Evolutionary conservation across 2,888 invertebrate species (phyloP).

Genomic region (Listrodromus nycthemerus): DNA sequence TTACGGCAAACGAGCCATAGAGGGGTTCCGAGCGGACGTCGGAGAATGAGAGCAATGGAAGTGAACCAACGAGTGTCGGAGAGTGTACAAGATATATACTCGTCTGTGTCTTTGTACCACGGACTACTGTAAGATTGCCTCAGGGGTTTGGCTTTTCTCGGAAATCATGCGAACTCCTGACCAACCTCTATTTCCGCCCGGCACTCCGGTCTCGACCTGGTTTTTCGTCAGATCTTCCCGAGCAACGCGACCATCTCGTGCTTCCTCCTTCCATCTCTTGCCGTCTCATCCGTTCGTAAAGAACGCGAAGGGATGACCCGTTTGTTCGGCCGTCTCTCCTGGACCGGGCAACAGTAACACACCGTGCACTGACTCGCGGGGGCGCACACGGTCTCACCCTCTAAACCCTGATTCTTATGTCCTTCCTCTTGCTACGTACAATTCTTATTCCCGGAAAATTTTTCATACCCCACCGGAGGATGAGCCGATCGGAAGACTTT

Average conservation of each 20-base stretch:
- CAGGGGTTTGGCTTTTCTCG: slow-evolving; percentile 66
- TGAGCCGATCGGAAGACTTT: slow-evolving; percentile 59
- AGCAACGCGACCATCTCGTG: slow-evolving; percentile 35
- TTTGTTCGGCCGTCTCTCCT: slow-evolving; percentile 53
- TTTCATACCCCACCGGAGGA: slow-evolving; percentile 56
- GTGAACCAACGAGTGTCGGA: slow-evolving; percentile 32
- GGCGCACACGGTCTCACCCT: slow-evolving; percentile 6
- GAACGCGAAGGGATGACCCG: slow-evolving; percentile 53
- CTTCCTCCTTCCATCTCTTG: slow-evolving; percentile 44
- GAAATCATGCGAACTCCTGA: slow-evolving; percentile 56
- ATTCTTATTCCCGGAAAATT: slow-evolving; percentile 58
- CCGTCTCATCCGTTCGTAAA: slow-evolving; percentile 55
- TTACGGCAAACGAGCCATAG: slow-evolving; percentile 68
- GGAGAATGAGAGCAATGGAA: slow-evolving; percentile 54
- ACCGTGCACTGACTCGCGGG: slow-evolving; percentile 47
- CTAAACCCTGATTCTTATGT: not conserved
- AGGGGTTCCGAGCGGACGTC: slow-evolving; percentile 52
- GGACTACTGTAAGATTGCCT: slow-evolving; percentile 53
- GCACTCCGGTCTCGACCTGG: slow-evolving; percentile 58
- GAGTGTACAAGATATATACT: not conserved
- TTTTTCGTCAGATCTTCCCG: slow-evolving; percentile 62
- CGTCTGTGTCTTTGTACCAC: slow-evolving; percentile 8
- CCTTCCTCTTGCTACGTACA: slow-evolving; percentile 30
- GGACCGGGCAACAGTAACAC: slow-evolving; percentile 39
- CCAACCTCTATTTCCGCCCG: slow-evolving; percentile 64